A percentile compares a stretch with the other conserved stretches of the same genome.
Evolutionary conservation across 2,113 vertebrate species (phyloP).

Genomic region (Hippocampus guttulatus): DNA sequence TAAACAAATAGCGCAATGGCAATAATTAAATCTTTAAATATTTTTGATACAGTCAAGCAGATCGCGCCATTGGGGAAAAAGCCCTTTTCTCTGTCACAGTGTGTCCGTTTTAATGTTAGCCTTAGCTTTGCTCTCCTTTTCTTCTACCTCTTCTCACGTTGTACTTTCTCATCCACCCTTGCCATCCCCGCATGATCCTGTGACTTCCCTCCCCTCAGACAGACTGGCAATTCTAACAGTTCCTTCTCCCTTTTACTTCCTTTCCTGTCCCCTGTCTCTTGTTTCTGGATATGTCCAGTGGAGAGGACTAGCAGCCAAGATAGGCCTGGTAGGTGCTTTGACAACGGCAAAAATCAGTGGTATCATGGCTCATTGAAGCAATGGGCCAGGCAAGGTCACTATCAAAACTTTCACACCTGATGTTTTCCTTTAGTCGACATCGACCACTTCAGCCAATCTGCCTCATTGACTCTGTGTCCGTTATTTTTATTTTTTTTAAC

Average conservation of each 20-base stretch:
- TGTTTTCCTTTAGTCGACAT: conserved; percentile 42
- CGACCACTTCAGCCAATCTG: conserved; percentile 32
- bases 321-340: conserved; percentile 93
- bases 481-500: conserved; percentile 9
- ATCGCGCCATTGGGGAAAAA: too few species aligned
- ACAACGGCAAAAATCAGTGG: conserved; percentile 6
- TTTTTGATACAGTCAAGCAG: not conserved
- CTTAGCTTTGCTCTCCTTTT: conserved; percentile 17
- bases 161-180: conserved; percentile 19
- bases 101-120: conserved; percentile 35
- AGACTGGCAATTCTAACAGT: conserved; percentile 26
- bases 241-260: conserved; percentile 39
- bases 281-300: conserved; percentile 82
- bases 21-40: not conserved
- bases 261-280: conserved; percentile 51
- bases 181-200: conserved; percentile 27
- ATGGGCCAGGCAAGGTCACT: conserved; percentile 26
- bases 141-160: not conserved
- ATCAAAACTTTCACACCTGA: conserved; percentile 19
- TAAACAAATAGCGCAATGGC: not conserved
- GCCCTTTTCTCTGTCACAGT: conserved; percentile 8
- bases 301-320: conserved; percentile 88
- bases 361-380: conserved; percentile 44
- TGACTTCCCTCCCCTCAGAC: conserved; percentile 34
- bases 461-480: conserved; percentile 39